Evolutionary conservation across 1,140 invertebrate species (phyloP).

Genomic region (Pemphigus obesinymphae): DNA sequence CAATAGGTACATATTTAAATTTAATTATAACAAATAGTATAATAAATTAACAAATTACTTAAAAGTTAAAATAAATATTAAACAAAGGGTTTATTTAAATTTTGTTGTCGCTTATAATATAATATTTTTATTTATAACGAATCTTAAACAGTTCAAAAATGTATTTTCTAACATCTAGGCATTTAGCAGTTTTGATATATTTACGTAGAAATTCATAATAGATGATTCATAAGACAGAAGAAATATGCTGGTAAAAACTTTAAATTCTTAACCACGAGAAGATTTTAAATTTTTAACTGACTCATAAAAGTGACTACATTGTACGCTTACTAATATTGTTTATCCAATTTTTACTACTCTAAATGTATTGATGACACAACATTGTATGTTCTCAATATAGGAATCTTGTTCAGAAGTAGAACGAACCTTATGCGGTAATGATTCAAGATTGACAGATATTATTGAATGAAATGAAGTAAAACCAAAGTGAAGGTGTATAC

Average conservation of each 20-base stretch:
- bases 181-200: neutral
- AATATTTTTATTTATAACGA: neutral
- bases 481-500: neutral
- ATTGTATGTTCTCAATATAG: neutral
- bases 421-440: slow-evolving; percentile 25
- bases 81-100: neutral
- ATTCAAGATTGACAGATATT: neutral
- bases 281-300: neutral
- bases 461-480: neutral
- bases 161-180: no score
- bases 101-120: neutral
- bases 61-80: neutral
- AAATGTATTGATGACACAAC: slow-evolving; percentile 14
- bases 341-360: neutral
- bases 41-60: neutral
- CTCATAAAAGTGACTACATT: neutral
- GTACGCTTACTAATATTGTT: neutral
- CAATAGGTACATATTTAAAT: no score
- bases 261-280: neutral
- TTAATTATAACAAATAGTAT: no score
- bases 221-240: neutral
- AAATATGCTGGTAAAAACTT: neutral
- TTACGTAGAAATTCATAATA: neutral
- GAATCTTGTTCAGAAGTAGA: slow-evolving; percentile 24
- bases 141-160: neutral